Base-by-base conservation (phyloP, 2,888 invertebrate genomes). In the Drepana falcataria region DNA sequence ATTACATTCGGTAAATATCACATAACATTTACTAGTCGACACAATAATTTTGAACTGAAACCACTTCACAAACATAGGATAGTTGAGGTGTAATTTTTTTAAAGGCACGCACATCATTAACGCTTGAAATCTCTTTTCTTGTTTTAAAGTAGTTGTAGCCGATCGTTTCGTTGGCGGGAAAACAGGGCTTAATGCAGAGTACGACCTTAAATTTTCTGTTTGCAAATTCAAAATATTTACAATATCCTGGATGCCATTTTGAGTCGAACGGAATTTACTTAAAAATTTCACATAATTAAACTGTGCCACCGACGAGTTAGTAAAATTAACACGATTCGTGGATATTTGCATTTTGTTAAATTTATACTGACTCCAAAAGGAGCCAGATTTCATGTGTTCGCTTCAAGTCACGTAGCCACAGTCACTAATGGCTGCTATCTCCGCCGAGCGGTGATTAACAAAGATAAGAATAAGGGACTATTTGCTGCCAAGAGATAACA, bases 201-300 rank as follows among this genome's bases (percentile, higher is more conserved):
- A 48, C 52, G 55, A 53, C 41, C 41, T 48, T 3, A 71, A 71
- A 61, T 83, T 78, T 56, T 85, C 83, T 9, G 75, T 78, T 60
- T 90, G 87, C 49, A 90, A 68, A 33, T 88, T 87, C 47, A 90
- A 66, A 59, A 89, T 73, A 9, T 80, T 83, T 34, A 87, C 83
- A 52, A 90, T 85, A 57, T 88, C 84, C 60, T 83, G 79, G n/a
- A 85, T 75, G 35, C 83, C 79, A 60, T 77, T 83, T 55, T 74
- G 76, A 2, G 79, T 71, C 1, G 81, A 76, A 41, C 83, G 77
- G 59, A 79, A 75, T 59, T 85, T 85, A 60, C 83, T 82, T 41
- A 90, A 64, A 57, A 89, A 83, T 57, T 85, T 81, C 4, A 86
- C 81, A 63, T 91, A 90, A 66, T 85, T 91, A 55, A 83, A 85